Conservation (phyloP, 1,140 invertebrate species). For the Dufourea novaeangliae region DNA sequence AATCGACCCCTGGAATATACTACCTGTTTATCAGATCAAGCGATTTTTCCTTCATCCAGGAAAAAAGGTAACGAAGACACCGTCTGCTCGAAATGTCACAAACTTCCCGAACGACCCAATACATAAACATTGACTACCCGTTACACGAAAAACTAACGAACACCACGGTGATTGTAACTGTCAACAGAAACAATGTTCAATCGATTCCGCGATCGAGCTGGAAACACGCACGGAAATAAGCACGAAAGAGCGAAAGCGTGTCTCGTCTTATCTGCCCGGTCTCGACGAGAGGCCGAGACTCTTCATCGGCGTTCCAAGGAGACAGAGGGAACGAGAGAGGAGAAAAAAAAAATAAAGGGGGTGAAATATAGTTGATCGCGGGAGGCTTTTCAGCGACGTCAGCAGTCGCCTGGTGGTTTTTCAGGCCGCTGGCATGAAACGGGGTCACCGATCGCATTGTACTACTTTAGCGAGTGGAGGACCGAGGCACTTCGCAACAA, state of each 20-base stretch:
- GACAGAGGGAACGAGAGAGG: not conserved
- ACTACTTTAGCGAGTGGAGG: conserved; percentile 53
- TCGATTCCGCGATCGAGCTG: not conserved
- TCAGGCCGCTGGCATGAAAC: conserved; percentile 55
- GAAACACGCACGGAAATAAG: not conserved
- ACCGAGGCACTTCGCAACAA: conserved; percentile 61
- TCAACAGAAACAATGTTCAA: not conserved
- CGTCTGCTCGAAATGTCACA: too few relatives aligned
- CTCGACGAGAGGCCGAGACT: not conserved
- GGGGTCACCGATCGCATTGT: conserved; percentile 72
- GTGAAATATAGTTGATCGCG: conserved; percentile 48
- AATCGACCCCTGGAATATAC: too few relatives aligned
- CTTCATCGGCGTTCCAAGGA: not conserved
- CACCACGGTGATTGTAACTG: not conserved
- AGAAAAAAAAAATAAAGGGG: not conserved
- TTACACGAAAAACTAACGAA: not conserved
- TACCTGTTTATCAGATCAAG: too few relatives aligned
- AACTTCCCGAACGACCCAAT: too few relatives aligned
- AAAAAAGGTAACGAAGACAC: too few relatives aligned
- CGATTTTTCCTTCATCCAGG: too few relatives aligned
- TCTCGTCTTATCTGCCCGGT: not conserved
- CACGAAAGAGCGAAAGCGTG: not conserved
- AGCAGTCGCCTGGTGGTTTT: conserved; percentile 51
- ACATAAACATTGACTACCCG: too few relatives aligned
- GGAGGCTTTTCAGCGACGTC: conserved; percentile 38